Percentiles rank a stretch among this genome's conserved stretches.
Conservation (phyloP, 2,888 invertebrate genomes). For the Caenorhabditis sp. region DNA sequence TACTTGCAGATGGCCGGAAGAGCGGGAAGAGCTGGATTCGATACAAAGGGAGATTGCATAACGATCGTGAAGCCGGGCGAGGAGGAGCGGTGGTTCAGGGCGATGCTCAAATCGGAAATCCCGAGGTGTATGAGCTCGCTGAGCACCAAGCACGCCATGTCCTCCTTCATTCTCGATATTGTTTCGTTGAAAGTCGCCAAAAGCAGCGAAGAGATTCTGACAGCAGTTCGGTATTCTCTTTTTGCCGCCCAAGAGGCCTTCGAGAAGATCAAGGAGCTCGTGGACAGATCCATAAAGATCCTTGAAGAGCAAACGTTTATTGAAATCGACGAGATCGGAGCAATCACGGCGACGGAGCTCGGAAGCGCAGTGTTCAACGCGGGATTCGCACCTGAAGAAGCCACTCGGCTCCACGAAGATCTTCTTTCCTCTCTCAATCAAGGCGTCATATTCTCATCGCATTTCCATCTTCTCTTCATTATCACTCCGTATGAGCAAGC, state of each 20-base stretch:
- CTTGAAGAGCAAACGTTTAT: constrained; percentile 56
- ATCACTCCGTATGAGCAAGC: constrained; percentile 86
- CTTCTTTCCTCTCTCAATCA: constrained; percentile 84
- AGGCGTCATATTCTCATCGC: constrained; percentile 87
- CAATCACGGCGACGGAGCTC: constrained; percentile 79
- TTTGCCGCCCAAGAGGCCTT: constrained; percentile 56
- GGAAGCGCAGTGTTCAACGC: constrained; percentile 90
- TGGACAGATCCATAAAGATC: constrained; percentile 14
- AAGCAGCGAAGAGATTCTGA: constrained; percentile 52
- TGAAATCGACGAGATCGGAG: constrained; percentile 9
- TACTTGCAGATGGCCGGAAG: constrained; percentile 97
- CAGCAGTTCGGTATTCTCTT: constrained; percentile 56
- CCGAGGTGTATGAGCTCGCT: constrained; percentile 65
- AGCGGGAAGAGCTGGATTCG: constrained; percentile 92
- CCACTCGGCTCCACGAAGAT: constrained; percentile 86
- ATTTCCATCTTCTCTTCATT: constrained; percentile 90
- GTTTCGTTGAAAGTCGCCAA: constrained; percentile 64
- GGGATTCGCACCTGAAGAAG: constrained; percentile 86
- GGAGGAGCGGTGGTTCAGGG: constrained; percentile 81
- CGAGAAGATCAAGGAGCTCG: constrained; percentile 33
- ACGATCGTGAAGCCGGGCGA: constrained; percentile 84
- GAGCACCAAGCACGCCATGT: constrained; percentile 49
- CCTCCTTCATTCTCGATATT: constrained; percentile 68
- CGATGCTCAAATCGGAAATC: constrained; percentile 67
- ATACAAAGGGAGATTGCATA: constrained; percentile 89